Evolutionary conservation across 2,888 invertebrate genomes (phyloP).

Genomic region (Teleiodes luculella): DNA sequence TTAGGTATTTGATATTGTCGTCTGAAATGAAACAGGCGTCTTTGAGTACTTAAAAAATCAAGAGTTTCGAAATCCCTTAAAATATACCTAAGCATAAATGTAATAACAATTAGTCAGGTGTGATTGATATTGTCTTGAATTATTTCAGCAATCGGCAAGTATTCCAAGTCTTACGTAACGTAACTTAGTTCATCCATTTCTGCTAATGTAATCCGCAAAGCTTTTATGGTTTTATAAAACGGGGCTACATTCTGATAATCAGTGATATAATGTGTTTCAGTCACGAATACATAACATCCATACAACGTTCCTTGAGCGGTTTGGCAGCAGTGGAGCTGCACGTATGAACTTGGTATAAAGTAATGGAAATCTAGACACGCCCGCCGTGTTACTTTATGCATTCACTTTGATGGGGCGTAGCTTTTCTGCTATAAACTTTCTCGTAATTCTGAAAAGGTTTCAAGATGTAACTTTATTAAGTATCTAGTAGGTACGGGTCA

Average conservation of each 20-base stretch:
- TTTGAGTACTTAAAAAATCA: no score
- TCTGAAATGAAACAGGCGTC: no score
- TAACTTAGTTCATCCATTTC: background rate
- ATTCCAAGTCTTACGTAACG: background rate
- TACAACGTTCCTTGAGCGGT: background rate
- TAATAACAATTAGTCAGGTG: background rate
- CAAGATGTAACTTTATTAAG: constrained; percentile 28
- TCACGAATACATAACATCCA: constrained; percentile 25
- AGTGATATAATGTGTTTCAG: constrained; percentile 26
- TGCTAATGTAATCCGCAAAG: background rate
- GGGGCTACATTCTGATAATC: constrained; percentile 18
- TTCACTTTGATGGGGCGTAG: background rate
- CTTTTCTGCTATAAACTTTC: constrained; percentile 28
- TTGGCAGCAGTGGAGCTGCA: background rate
- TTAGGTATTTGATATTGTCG: no score
- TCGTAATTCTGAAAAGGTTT: constrained; percentile 34
- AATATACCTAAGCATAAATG: background rate
- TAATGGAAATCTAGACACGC: background rate
- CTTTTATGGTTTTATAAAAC: constrained; percentile 6
- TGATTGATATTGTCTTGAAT: background rate
- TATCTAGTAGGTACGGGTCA: constrained; percentile 24
- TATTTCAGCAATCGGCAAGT: no score
- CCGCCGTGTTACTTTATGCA: constrained; percentile 7
- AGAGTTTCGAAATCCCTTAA: no score
- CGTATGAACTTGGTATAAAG: background rate